Evolutionary conservation across 2,888 invertebrate genomes (phyloP).

Genomic region (Metopia argyrocephala): DNA sequence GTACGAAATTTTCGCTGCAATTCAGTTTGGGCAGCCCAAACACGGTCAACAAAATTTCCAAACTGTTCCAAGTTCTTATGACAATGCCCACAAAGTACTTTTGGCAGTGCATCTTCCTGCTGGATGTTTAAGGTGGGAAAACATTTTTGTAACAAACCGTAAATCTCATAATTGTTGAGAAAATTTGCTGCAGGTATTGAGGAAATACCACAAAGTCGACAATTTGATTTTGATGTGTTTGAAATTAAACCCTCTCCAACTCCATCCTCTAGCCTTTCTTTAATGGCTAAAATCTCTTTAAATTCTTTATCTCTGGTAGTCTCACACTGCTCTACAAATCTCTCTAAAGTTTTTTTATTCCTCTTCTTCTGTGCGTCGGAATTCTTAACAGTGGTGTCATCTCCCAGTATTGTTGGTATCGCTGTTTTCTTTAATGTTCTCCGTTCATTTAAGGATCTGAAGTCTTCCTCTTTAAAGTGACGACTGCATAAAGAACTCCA

Average conservation of each 20-base stretch:
- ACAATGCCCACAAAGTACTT: constrained; percentile 74
- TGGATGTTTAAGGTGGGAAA: constrained; percentile 77
- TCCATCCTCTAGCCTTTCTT: constrained; percentile 39
- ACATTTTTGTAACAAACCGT: constrained; percentile 77
- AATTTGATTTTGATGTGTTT: constrained; percentile 68
- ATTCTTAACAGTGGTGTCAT: not conserved
- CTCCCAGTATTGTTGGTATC: constrained; percentile 68
- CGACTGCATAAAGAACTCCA: constrained; percentile 78
- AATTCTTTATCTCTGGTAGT: constrained; percentile 46
- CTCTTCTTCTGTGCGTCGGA: not conserved
- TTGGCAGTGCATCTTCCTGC: constrained; percentile 75
- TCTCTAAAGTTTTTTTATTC: not conserved
- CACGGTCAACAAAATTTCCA: constrained; percentile 76
- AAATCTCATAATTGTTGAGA: constrained; percentile 75
- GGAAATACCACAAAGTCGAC: constrained; percentile 74
- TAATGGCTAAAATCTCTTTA: constrained; percentile 40
- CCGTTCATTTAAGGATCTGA: constrained; percentile 72
- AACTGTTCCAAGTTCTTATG: constrained; percentile 73
- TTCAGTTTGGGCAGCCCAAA: constrained; percentile 74
- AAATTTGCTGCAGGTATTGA: constrained; percentile 72
- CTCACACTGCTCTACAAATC: constrained; percentile 21
- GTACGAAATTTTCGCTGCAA: constrained; percentile 72
- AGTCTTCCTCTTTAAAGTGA: constrained; percentile 75
- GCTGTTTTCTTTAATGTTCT: constrained; percentile 76
- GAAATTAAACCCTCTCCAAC: not conserved